phyloP scores from a whole-genome alignment of 2,888 invertebrate genomes.

The Nymphalis c-album region DNA sequence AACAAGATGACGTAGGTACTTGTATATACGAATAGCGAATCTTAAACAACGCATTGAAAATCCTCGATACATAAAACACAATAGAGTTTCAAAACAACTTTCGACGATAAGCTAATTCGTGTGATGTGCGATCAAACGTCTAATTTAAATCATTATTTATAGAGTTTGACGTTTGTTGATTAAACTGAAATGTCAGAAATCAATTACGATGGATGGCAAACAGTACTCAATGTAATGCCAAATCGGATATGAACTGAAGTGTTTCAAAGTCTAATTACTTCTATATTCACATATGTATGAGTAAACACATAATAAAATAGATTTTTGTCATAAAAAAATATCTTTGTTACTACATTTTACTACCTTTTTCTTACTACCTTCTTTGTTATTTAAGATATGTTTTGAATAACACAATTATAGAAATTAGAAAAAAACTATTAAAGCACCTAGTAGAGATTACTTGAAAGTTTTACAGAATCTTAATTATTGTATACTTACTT shows the following conservation, averaged over 20 bases:
- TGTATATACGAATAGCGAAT: slow-evolving; percentile 3
- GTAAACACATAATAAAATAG: background rate
- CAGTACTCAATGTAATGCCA: background rate
- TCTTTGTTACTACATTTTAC: too few relatives aligned
- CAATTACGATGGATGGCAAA: background rate
- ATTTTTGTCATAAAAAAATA: too few relatives aligned
- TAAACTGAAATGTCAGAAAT: slow-evolving; percentile 5
- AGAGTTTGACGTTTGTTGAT: background rate
- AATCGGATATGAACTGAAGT: background rate
- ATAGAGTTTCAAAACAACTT: too few relatives aligned
- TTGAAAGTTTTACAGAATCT: background rate
- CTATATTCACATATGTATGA: background rate
- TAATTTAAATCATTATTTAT: background rate
- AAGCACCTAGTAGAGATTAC: too few relatives aligned
- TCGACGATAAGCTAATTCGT: background rate
- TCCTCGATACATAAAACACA: too few relatives aligned
- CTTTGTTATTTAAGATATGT: too few relatives aligned
- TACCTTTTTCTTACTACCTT: too few relatives aligned
- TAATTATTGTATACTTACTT: slow-evolving; percentile 69
- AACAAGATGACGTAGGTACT: slow-evolving; percentile 8
- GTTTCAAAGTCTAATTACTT: slow-evolving; percentile 6
- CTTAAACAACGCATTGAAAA: background rate
- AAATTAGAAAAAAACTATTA: too few relatives aligned
- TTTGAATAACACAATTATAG: too few relatives aligned
- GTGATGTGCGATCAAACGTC: background rate